phyloP scores from a whole-genome alignment of 2,888 invertebrate species.

The Caradrina clavipalpis region DNA sequence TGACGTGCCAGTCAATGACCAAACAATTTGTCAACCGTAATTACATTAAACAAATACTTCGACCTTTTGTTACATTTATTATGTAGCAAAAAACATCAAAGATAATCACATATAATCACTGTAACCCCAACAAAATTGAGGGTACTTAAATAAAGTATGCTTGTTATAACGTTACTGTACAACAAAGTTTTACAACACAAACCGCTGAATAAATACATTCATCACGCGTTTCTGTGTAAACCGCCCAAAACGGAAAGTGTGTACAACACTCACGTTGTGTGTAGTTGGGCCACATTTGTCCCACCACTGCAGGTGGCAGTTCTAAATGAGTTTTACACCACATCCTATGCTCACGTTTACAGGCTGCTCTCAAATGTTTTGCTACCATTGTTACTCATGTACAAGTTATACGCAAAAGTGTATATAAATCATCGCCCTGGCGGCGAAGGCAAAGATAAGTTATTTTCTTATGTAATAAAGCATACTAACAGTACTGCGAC shows the following conservation, averaged over 20 bases:
- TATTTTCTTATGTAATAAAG: background rate
- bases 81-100: conserved; percentile 12
- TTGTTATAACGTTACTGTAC: conserved; percentile 24
- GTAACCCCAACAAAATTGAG: conserved; percentile 29
- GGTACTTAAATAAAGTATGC: conserved; percentile 37
- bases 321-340: conserved; percentile 65
- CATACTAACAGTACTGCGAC: background rate
- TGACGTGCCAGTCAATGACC: background rate
- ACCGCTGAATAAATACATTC: conserved; percentile 48
- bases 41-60: background rate
- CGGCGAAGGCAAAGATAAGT: background rate
- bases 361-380: conserved; percentile 19
- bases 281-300: conserved; percentile 55
- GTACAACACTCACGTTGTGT: conserved; percentile 34
- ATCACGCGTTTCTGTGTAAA: conserved; percentile 42
- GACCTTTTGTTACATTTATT: conserved; percentile 6
- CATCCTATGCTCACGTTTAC: conserved; percentile 13
- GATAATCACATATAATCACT: conserved; percentile 28
- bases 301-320: conserved; percentile 62
- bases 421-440: too few relatives aligned
- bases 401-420: background rate
- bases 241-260: conserved; percentile 39
- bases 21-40: background rate
- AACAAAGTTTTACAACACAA: conserved; percentile 41
- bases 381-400: background rate